Conservation (phyloP, 2,888 invertebrate species). For the Cheiracanthium punctorium region DNA sequence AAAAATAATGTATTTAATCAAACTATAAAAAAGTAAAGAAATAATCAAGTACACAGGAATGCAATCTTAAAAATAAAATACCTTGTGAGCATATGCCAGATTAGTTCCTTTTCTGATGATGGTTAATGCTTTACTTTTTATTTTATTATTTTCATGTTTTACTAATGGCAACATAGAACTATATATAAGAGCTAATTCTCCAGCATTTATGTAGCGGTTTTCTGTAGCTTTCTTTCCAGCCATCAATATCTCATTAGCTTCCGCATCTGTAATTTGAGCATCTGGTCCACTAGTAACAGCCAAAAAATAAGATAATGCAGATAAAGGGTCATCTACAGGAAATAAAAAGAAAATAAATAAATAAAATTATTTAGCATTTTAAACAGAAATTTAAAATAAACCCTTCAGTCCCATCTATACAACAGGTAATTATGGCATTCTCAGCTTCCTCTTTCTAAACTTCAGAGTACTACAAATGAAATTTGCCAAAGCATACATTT, state of each 20-base stretch:
- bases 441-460: too few species aligned
- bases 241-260: constrained; percentile 33
- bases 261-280: constrained; percentile 2
- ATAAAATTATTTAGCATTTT: background rate
- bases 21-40: background rate
- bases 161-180: constrained; percentile 56
- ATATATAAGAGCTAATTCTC: constrained; percentile 52
- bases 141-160: constrained; percentile 11
- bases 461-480: too few species aligned
- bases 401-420: too few species aligned
- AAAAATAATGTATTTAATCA: background rate
- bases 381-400: too few species aligned
- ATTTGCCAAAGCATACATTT: too few species aligned
- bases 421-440: too few species aligned
- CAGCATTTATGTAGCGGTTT: constrained; percentile 41
- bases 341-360: background rate
- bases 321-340: constrained; percentile 28
- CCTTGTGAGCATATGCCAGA: constrained; percentile 53
- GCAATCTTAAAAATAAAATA: constrained; percentile 8
- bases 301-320: constrained; percentile 46
- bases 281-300: constrained; percentile 37
- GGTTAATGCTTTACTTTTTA: constrained; percentile 48
- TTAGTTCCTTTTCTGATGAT: constrained; percentile 44
- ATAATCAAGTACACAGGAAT: background rate
- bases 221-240: constrained; percentile 34